Base-by-base conservation (phyloP, 2,113 vertebrate genomes). In the Leuciscus idus region DNA sequence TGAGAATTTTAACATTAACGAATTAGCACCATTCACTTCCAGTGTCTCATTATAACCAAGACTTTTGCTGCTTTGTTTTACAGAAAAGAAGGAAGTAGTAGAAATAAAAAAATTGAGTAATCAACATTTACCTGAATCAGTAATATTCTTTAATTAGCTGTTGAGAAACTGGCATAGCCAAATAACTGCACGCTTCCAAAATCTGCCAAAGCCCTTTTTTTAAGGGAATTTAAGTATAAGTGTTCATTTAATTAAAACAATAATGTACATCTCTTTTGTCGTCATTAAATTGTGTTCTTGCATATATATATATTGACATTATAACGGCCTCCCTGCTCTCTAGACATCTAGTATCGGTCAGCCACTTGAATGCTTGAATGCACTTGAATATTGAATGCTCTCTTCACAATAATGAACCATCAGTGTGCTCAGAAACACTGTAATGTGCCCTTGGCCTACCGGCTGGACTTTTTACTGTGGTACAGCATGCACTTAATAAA, bases 351-450 rank as follows among this genome's bases (percentile, higher is more conserved):
- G 3, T 28, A 50, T 13, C 2, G 6, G 23, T 28, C 12, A 28
- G 12, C 11, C 43, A 13, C 73, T 74, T 15, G 23, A 43, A 73
- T 43, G 70, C 70, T 74, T 46, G 70, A 74, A 74, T 74, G 72
- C 72, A 48, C 43, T 48, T 74, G 43, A 75, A 50, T 75, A 50
- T 50, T 17, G 73, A 75, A 50, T 28, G 73, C 43, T 75, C 73
- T 75, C 73, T 50, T 50, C 73, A 50, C 73, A 75, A 75, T 75
- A 75, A 75, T 28, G 39, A 75, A 50, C 43, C 73, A 48, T 28
- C 43, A 26, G 7, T 50, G 73, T 1, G 19, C 73, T 75, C 43
- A 75, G 73, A 75, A 17, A 50, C 73, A 48, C 39, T 74, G 36
- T 70, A 36, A 68, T 36, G 30, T 43, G 70, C 12, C 70, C 70